These are phyloP conservation scores for Cathartes aura DNA, from an alignment of 2,113 vertebrate species.

Conservation along the genomic window DNA sequence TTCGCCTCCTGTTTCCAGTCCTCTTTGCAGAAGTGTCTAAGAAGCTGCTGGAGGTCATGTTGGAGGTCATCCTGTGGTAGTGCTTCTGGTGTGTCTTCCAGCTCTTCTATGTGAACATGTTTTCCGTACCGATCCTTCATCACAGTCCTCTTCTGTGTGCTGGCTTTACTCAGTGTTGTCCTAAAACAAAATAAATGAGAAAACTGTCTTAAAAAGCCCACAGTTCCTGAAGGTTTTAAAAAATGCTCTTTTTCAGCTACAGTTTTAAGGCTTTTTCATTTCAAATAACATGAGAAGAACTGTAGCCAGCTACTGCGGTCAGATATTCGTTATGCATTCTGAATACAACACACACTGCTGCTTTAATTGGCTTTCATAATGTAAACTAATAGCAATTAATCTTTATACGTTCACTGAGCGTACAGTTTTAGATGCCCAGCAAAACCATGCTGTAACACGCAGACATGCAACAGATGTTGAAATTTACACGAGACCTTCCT, in stretches of 20 bases:
- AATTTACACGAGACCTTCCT: neutral
- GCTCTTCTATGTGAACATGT: slow-evolving; percentile 84
- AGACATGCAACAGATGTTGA: neutral
- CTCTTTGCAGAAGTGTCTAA: slow-evolving; percentile 85
- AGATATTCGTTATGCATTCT: neutral
- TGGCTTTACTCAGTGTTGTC: slow-evolving; percentile 89
- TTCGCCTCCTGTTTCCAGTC: slow-evolving; percentile 74
- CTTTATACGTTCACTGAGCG: neutral
- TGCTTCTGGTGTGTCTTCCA: slow-evolving; percentile 86
- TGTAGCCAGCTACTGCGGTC: neutral
- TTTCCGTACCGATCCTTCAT: slow-evolving; percentile 88
- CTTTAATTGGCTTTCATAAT: neutral
- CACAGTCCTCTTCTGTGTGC: slow-evolving; percentile 93
- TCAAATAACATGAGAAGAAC: neutral
- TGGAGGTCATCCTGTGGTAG: slow-evolving; percentile 86
- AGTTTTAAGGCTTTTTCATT: neutral
- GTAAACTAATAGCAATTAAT: neutral
- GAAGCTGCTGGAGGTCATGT: slow-evolving; percentile 89
- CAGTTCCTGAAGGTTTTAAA: no score
- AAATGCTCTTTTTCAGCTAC: neutral
- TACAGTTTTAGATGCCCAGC: neutral
- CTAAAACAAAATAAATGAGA: slow-evolving; percentile 60
- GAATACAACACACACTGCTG: neutral
- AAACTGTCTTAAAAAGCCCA: neutral
- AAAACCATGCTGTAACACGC: neutral